phyloP scores from a whole-genome alignment of 1,140 invertebrate genomes.

The Zaprionus africanus region DNA sequence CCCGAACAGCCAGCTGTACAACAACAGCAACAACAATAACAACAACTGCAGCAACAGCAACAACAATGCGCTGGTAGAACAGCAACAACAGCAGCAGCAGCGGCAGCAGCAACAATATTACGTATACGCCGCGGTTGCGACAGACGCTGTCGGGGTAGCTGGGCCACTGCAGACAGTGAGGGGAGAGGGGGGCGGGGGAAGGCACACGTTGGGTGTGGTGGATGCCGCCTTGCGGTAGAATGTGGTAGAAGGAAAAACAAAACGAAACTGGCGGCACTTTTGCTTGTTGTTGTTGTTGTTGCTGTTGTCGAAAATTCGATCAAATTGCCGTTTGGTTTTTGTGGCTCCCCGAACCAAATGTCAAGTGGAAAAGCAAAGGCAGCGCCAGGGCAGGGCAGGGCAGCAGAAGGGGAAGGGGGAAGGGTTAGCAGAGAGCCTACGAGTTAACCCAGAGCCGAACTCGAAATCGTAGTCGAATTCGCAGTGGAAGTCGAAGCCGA shows the following conservation, averaged over 20 bases:
- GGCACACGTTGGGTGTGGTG: constrained; percentile 25
- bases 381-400: background rate
- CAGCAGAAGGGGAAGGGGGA: background rate
- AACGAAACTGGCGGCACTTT: constrained; percentile 41
- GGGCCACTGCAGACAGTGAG: constrained; percentile 14
- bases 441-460: background rate
- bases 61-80: constrained; percentile 19
- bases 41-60: constrained; percentile 47
- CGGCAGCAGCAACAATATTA: constrained; percentile 65
- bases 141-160: constrained; percentile 41
- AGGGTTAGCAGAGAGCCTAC: background rate
- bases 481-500: background rate
- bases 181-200: background rate
- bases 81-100: constrained; percentile 29
- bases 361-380: constrained; percentile 54
- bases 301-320: constrained; percentile 39
- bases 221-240: constrained; percentile 46
- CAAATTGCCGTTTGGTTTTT: constrained; percentile 37
- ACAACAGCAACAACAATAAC: constrained; percentile 30
- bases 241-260: constrained; percentile 45
- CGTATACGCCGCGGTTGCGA: constrained; percentile 77
- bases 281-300: background rate
- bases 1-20: constrained; percentile 51
- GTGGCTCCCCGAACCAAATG: constrained; percentile 48
- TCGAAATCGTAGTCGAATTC: background rate